Conservation (phyloP, 2,113 vertebrate genomes). For the Microtus pennsylvanicus region DNA sequence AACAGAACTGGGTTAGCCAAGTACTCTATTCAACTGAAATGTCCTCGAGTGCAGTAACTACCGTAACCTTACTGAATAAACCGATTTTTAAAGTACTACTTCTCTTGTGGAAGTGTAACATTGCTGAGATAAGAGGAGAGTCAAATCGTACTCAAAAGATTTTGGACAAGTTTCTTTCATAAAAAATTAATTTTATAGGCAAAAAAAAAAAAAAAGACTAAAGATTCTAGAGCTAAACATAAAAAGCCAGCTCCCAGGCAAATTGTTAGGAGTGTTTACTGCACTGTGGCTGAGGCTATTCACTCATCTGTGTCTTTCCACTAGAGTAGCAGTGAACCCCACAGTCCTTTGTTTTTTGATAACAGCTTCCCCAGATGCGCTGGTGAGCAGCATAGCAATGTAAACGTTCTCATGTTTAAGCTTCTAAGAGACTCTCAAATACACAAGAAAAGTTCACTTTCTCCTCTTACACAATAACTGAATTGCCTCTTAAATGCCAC, state of each 20-base stretch:
- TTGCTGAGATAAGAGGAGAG: background rate
- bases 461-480: background rate
- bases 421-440: slow-evolving; percentile 25
- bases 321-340: background rate
- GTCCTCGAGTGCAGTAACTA: background rate
- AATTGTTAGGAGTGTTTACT: background rate
- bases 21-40: slow-evolving; percentile 30
- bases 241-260: background rate
- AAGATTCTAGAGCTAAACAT: slow-evolving; percentile 15
- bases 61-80: background rate
- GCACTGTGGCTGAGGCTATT: background rate
- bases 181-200: slow-evolving; percentile 45
- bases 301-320: background rate
- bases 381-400: background rate
- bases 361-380: background rate
- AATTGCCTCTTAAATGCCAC: background rate
- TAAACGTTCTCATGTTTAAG: background rate
- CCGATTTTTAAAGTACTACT: background rate
- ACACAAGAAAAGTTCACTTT: background rate
- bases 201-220: background rate
- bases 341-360: background rate
- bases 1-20: slow-evolving; percentile 32
- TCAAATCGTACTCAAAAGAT: slow-evolving; percentile 4
- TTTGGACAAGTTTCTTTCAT: slow-evolving; percentile 27
- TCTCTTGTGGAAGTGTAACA: slow-evolving; percentile 18